Evolutionary conservation across 2,888 invertebrate species (phyloP).

Genomic region (Ethmia dodecea): DNA sequence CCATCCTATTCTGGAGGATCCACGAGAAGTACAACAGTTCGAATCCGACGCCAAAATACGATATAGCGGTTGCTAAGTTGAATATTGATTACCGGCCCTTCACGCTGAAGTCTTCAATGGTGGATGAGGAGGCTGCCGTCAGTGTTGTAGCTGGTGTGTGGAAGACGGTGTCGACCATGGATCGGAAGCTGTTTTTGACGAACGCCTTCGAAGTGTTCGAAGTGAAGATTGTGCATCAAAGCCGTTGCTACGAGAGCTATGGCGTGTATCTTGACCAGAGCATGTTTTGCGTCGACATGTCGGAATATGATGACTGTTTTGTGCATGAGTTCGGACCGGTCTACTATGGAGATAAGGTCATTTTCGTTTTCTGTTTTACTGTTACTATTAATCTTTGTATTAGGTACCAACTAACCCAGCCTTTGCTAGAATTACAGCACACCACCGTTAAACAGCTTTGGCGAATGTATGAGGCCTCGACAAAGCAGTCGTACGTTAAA

Average conservation of each 20-base stretch:
- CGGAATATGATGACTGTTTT: conserved; percentile 51
- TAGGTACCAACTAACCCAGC: too few relatives aligned
- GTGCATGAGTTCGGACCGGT: conserved; percentile 60
- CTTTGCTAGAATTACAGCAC: too few relatives aligned
- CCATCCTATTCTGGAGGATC: conserved; percentile 50
- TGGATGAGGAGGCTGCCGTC: conserved; percentile 28
- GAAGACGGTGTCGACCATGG: conserved; percentile 61
- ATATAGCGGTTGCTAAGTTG: conserved; percentile 57
- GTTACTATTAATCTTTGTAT: too few relatives aligned
- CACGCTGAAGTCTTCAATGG: conserved; percentile 34
- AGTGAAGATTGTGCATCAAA: conserved; percentile 23
- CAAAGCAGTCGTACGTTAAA: too few relatives aligned
- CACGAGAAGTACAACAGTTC: conserved; percentile 48
- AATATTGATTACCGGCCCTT: conserved; percentile 34
- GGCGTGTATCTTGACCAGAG: conserved; percentile 42
- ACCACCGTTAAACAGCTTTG: too few relatives aligned
- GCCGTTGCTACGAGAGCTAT: conserved; percentile 43
- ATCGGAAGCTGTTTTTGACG: conserved; percentile 47
- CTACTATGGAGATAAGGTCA: conserved; percentile 38
- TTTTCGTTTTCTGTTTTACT: too few relatives aligned
- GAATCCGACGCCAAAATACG: conserved; percentile 30
- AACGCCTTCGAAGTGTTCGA: conserved; percentile 47
- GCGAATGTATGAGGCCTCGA: too few relatives aligned
- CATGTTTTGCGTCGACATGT: conserved; percentile 50
- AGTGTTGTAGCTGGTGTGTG: conserved; percentile 36